Percentiles rank a stretch among this genome's conserved stretches.
phyloP scores from a whole-genome alignment of 2,888 invertebrate genomes.

The Teleiodes luculella region DNA sequence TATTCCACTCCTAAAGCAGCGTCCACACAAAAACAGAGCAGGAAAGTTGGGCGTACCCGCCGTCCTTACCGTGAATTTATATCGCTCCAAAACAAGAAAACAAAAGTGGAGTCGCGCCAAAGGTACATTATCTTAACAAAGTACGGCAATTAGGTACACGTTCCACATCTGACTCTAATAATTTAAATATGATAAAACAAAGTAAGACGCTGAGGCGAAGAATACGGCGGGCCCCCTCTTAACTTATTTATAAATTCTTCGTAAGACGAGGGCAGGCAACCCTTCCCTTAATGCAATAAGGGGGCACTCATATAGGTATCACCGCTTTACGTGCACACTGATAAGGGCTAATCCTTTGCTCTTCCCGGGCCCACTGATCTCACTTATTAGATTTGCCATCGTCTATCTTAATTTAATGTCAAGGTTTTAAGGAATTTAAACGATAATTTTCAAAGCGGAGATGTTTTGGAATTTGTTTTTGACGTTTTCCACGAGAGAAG shows the following conservation, averaged over 20 bases:
- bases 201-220: constrained; percentile 66
- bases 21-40: constrained; percentile 73
- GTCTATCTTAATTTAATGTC: constrained; percentile 24
- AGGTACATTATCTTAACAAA: constrained; percentile 80
- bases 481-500: no score
- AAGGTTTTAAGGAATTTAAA: constrained; percentile 19
- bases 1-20: constrained; percentile 54
- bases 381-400: constrained; percentile 59
- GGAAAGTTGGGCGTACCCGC: constrained; percentile 66
- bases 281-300: constrained; percentile 76
- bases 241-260: constrained; percentile 78
- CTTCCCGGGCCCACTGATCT: constrained; percentile 52
- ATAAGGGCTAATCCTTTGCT: constrained; percentile 72
- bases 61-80: constrained; percentile 70
- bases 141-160: constrained; percentile 79
- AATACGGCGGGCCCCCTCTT: constrained; percentile 66
- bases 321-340: constrained; percentile 65
- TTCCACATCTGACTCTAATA: constrained; percentile 79
- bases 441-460: neutral
- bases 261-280: constrained; percentile 50
- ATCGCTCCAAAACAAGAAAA: constrained; percentile 73
- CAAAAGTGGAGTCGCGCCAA: constrained; percentile 77
- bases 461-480: neutral
- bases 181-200: constrained; percentile 80
- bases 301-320: constrained; percentile 77